Evolutionary conservation across 2,797 vertebrate genomes (phyloP), one percentile per base, ranked within the genome.

Genomic region (Channa striata): DNA sequence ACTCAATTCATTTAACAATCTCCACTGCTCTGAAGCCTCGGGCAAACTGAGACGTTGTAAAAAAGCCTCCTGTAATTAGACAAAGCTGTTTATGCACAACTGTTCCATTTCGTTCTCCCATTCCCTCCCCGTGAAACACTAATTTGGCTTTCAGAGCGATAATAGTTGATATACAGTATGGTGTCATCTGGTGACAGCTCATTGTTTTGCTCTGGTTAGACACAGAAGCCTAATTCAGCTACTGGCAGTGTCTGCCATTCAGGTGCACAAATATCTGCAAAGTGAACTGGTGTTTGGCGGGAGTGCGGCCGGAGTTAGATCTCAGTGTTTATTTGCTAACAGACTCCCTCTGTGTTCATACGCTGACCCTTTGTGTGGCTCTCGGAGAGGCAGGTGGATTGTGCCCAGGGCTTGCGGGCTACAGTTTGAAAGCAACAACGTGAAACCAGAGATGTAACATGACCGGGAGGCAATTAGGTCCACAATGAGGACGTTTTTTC

Each of bases 381-480:
- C 82, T 85, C 84, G 81, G 85, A 90, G 91, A 90, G 92, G 90
- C 93, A 94, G 93, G 93, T 94, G 93, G 90, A 91, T 86, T 89
- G 90, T 89, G 89, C 89, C 82, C 84, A 51, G n/a, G 91, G 90
- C 88, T 87, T 88, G 90, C 72, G 86, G 79, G 89, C 91, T 82
- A 92, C 87, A 85, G 86, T 93, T 91, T 94, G 93, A 95, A 94
- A 94, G 93, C 92, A 84, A 88, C 87, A 85, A 91, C 82, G 81
- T 81, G 94, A 94, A 95, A 95, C 92, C 63, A 50, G 93, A 95
- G 90, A 87, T 47, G 94, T 91, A 93, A 95, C 87, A 36, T 37
- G 82, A 95, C 89, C 92, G 86, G 11, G 80, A 87, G 93, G 93
- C 94, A 95, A 95, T 95, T 95, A 94, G 93, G 88, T 70, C 87